Conservation (phyloP, 2,888 invertebrate genomes). For the Hyles lineata region DNA sequence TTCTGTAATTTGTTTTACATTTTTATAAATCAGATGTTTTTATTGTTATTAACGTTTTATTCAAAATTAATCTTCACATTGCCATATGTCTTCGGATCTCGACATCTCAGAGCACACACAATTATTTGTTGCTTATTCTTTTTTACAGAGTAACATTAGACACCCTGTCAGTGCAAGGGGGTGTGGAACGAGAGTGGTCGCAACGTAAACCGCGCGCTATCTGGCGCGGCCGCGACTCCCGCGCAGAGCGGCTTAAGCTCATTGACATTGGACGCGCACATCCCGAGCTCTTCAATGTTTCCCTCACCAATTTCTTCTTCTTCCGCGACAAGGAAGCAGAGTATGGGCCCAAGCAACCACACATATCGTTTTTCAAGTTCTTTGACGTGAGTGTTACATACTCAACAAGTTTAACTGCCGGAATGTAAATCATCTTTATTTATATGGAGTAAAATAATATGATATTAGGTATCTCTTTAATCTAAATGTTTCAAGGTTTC, state of each 20-base stretch:
- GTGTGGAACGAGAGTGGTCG: conserved; percentile 89
- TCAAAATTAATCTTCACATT: too few species aligned
- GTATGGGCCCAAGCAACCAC: conserved; percentile 94
- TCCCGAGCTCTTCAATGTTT: conserved; percentile 94
- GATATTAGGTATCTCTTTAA: too few species aligned
- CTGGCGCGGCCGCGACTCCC: conserved; percentile 97
- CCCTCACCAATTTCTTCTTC: conserved; percentile 98
- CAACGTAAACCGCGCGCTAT: conserved; percentile 90
- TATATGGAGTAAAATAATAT: too few species aligned
- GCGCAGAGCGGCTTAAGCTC: conserved; percentile 92
- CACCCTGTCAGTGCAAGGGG: conserved; percentile 95
- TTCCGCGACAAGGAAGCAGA: conserved; percentile 92
- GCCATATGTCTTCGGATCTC: too few species aligned
- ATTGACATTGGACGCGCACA: conserved; percentile 89
- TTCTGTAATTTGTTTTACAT: too few species aligned
- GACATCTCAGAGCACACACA: too few species aligned
- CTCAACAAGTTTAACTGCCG: too few species aligned
- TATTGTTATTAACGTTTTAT: too few species aligned
- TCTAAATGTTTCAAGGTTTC: neutral
- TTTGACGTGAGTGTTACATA: conserved; percentile 90
- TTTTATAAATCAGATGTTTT: too few species aligned
- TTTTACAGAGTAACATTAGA: conserved; percentile 91
- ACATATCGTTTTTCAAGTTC: conserved; percentile 96
- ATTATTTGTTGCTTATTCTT: too few species aligned
- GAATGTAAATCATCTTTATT: too few species aligned